Conservation (phyloP, 2,113 vertebrate species). For the Leptodactylus fuscus region DNA sequence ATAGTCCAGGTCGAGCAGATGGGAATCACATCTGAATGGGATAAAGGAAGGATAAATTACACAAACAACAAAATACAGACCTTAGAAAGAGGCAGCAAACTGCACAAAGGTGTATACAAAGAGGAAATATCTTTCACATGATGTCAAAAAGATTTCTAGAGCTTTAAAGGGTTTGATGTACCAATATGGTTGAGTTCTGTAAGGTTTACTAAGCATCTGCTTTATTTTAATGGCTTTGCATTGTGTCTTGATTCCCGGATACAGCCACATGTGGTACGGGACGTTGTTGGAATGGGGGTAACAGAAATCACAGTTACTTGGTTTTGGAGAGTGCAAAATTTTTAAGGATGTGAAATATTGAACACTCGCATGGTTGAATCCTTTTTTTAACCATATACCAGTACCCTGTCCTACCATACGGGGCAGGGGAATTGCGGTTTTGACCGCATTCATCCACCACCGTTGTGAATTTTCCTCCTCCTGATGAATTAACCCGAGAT, state of each 20-base stretch:
- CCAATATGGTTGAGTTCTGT: not conserved
- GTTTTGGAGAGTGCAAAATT: too few relatives aligned
- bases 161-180: not conserved
- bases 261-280: not conserved
- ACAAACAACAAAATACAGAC: not conserved
- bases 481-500: too few relatives aligned
- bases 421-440: too few relatives aligned
- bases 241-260: not conserved
- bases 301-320: not conserved
- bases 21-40: not conserved
- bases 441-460: too few relatives aligned
- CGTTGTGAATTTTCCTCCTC: too few relatives aligned
- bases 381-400: too few relatives aligned
- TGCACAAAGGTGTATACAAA: not conserved
- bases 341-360: too few relatives aligned
- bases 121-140: not conserved
- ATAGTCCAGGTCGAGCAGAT: constrained; percentile 6
- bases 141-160: not conserved
- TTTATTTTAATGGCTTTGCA: not conserved
- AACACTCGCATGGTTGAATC: too few relatives aligned
- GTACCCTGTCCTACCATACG: too few relatives aligned
- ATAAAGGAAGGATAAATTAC: not conserved
- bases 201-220: not conserved
- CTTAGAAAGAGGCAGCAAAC: not conserved
- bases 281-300: not conserved